Conservation (phyloP, 1,140 invertebrate genomes). For the Dendroctonus valens region DNA sequence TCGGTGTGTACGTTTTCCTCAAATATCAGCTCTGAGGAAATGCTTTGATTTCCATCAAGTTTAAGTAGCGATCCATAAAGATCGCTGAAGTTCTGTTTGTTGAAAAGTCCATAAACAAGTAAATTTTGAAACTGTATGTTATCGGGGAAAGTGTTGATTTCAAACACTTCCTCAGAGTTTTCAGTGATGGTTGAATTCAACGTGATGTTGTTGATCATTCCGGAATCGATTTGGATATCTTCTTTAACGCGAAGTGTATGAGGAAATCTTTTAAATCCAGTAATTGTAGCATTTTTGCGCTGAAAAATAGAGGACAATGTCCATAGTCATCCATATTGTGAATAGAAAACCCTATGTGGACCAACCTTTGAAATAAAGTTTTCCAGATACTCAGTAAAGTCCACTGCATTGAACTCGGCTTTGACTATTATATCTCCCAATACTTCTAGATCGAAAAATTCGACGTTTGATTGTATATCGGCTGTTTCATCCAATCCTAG, state of each 20-base stretch:
- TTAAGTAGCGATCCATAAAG: slow-evolving; percentile 47
- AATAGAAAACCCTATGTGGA: too few relatives aligned
- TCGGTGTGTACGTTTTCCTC: slow-evolving; percentile 38
- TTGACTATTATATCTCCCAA: too few relatives aligned
- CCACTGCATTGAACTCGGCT: too few relatives aligned
- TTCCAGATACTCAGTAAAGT: too few relatives aligned
- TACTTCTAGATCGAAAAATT: too few relatives aligned
- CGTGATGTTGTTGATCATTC: slow-evolving; percentile 49
- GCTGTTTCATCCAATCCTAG: too few relatives aligned
- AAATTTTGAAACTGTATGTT: slow-evolving; percentile 51
- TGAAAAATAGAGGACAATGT: too few relatives aligned
- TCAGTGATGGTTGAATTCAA: slow-evolving; percentile 51
- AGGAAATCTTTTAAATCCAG: slow-evolving; percentile 49
- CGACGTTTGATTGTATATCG: too few relatives aligned
- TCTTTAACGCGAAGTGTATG: slow-evolving; percentile 44
- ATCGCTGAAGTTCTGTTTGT: slow-evolving; percentile 49
- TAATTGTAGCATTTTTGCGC: slow-evolving; percentile 34
- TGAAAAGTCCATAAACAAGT: slow-evolving; percentile 42
- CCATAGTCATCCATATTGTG: too few relatives aligned
- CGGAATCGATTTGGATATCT: slow-evolving; percentile 44
- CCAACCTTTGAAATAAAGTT: too few relatives aligned
- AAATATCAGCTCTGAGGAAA: slow-evolving; percentile 43
- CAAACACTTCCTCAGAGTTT: slow-evolving; percentile 49
- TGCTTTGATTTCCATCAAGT: slow-evolving; percentile 46
- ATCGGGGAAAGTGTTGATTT: slow-evolving; percentile 46